Evolutionary conservation across 2,888 invertebrate genomes (phyloP).

Genomic region (Vannuccia rotundouncinata): DNA sequence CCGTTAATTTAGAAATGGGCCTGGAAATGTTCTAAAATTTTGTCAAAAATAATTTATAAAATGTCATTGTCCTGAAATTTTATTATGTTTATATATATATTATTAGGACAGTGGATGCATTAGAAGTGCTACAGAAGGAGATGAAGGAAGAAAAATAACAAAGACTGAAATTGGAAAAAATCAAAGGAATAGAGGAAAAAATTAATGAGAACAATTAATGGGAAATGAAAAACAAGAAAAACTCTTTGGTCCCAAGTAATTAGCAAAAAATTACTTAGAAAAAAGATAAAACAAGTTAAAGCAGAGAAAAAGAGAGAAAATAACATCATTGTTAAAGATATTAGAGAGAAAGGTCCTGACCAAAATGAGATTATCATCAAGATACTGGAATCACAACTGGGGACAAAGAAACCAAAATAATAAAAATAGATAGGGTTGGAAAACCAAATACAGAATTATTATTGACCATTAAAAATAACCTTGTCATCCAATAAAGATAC

Average conservation of each 20-base stretch:
- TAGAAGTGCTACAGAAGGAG: not conserved
- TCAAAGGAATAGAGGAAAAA: conserved; percentile 1
- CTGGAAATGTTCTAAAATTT: no score
- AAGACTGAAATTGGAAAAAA: not conserved
- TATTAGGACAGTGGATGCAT: not conserved
- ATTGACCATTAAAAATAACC: not conserved
- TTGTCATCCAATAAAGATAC: not conserved
- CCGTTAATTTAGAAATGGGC: no score
- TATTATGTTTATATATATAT: no score
- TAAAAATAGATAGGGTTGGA: not conserved
- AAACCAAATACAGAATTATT: not conserved
- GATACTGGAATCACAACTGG: not conserved
- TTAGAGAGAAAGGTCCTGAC: not conserved
- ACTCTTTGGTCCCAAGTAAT: not conserved
- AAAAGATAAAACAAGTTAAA: conserved; percentile 1
- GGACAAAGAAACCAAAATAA: not conserved
- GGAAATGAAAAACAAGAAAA: conserved; percentile 21
- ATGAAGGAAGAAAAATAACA: conserved; percentile 11
- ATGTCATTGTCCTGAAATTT: no score
- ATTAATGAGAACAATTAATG: not conserved
- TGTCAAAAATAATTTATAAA: no score
- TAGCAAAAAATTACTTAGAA: conserved; percentile 5
- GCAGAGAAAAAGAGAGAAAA: conserved; percentile 5
- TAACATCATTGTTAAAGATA: conserved; percentile 1
- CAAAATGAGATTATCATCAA: not conserved